Conservation (phyloP, 2,113 vertebrate species). For the Astatoreochromis straeleni region DNA sequence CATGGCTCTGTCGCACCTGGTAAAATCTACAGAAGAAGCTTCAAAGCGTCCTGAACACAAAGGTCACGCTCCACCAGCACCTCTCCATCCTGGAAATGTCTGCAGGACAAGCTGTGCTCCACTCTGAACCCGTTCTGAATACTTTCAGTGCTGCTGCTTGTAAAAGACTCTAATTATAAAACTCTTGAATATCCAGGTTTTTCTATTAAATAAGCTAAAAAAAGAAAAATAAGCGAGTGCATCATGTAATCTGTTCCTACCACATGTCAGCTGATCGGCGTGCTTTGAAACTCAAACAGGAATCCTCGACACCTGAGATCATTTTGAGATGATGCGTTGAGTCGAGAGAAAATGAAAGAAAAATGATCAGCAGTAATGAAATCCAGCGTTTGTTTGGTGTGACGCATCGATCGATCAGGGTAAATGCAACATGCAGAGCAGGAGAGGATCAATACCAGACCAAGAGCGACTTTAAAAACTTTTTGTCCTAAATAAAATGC, state of each 20-base stretch:
- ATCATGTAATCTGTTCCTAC: not conserved
- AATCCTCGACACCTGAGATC: not conserved
- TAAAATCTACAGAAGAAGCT: not conserved
- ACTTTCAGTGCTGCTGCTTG: not conserved
- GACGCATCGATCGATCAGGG: not conserved
- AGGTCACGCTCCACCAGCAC: not conserved
- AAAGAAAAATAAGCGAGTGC: not conserved
- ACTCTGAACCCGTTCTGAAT: not conserved
- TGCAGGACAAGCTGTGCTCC: not conserved
- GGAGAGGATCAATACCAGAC: not conserved
- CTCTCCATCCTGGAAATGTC: not conserved
- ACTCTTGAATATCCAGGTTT: not conserved
- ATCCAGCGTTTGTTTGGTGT: not conserved
- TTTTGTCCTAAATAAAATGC: not conserved
- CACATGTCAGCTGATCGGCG: not conserved
- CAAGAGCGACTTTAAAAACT: not conserved
- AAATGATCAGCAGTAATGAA: not conserved
- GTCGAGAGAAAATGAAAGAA: not conserved
- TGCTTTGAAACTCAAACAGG: not conserved
- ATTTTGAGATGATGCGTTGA: not conserved
- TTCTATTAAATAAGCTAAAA: not conserved
- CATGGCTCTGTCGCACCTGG: not conserved
- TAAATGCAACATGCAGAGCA: not conserved
- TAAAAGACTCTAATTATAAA: not conserved
- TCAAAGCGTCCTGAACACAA: not conserved